Evolutionary conservation across 1,140 invertebrate genomes (phyloP).

Genomic region (Tetragnatha versicolor): DNA sequence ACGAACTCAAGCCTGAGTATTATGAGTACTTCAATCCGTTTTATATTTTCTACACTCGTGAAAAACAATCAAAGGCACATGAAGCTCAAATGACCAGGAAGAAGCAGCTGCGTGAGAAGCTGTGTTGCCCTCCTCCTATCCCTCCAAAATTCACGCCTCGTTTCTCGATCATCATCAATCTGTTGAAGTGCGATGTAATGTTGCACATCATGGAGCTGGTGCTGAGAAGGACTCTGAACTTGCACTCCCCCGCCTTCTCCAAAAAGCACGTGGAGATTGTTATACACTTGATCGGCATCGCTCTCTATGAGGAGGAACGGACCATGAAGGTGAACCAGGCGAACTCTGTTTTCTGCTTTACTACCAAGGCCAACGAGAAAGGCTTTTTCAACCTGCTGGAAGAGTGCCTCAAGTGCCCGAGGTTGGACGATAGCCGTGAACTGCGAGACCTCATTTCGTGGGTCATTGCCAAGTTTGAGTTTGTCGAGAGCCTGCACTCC

Average conservation of each 20-base stretch:
- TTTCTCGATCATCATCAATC: slow-evolving; percentile 80
- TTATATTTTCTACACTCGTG: slow-evolving; percentile 96
- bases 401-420: slow-evolving; percentile 71
- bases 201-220: slow-evolving; percentile 76
- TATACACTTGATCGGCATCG: slow-evolving; percentile 84
- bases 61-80: slow-evolving; percentile 95
- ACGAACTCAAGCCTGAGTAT: slow-evolving; percentile 84
- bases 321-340: slow-evolving; percentile 24
- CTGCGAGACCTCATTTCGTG: slow-evolving; percentile 83
- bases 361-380: slow-evolving; percentile 74
- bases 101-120: slow-evolving; percentile 75
- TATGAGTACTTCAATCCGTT: slow-evolving; percentile 93
- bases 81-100: slow-evolving; percentile 80
- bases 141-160: slow-evolving; percentile 78
- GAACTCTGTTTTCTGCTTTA: slow-evolving; percentile 77
- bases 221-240: slow-evolving; percentile 71
- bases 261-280: slow-evolving; percentile 84
- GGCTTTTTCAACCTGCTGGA: slow-evolving; percentile 75
- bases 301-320: slow-evolving; percentile 83
- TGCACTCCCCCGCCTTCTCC: slow-evolving; percentile 78
- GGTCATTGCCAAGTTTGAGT: slow-evolving; percentile 78
- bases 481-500: slow-evolving; percentile 62
- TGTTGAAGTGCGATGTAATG: slow-evolving; percentile 91
- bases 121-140: slow-evolving; percentile 86
- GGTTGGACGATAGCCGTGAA: slow-evolving; percentile 72